Percentiles rank a stretch among this genome's conserved stretches.
These are phyloP conservation scores for Latrodectus elegans DNA, from an alignment of 2,888 invertebrate genomes.

Conservation along the genomic window DNA sequence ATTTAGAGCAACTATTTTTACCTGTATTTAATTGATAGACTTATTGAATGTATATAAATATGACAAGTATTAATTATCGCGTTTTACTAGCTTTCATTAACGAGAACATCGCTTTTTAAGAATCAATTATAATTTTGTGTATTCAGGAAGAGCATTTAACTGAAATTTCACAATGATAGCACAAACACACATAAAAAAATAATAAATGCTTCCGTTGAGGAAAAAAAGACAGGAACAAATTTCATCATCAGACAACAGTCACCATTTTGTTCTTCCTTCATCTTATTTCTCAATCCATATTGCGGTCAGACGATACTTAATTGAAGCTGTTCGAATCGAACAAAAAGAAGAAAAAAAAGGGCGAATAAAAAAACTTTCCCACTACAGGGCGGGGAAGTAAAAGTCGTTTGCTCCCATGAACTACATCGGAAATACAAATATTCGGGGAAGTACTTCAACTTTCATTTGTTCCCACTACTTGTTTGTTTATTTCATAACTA, in stretches of 20 bases:
- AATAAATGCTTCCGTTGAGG: constrained; percentile 12
- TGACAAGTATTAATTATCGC: too few species aligned
- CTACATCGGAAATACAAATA: constrained; percentile 35
- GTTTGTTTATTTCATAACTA: too few species aligned
- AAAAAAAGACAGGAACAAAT: constrained; percentile 10
- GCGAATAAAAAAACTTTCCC: neutral
- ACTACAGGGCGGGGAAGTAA: constrained; percentile 29
- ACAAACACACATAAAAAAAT: neutral
- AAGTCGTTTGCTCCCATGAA: constrained; percentile 14
- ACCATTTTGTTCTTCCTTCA: constrained; percentile 26
- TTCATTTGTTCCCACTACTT: neutral
- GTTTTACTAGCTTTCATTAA: too few species aligned
- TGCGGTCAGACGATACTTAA: constrained; percentile 33
- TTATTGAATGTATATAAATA: too few species aligned
- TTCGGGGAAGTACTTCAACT: constrained; percentile 34
- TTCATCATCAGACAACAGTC: constrained; percentile 2
- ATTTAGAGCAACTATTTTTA: too few species aligned
- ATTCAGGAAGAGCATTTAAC: neutral
- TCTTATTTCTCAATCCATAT: constrained; percentile 17
- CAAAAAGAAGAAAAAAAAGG: too few species aligned
- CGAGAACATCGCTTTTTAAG: neutral
- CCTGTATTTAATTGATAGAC: too few species aligned
- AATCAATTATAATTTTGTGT: neutral
- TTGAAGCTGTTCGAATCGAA: constrained; percentile 1
- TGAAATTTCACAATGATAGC: neutral